A percentile compares a stretch with the other conserved stretches of the same genome.
Evolutionary conservation across 2,888 invertebrate species (phyloP).

Genomic region (Platynereis dumerilii): DNA sequence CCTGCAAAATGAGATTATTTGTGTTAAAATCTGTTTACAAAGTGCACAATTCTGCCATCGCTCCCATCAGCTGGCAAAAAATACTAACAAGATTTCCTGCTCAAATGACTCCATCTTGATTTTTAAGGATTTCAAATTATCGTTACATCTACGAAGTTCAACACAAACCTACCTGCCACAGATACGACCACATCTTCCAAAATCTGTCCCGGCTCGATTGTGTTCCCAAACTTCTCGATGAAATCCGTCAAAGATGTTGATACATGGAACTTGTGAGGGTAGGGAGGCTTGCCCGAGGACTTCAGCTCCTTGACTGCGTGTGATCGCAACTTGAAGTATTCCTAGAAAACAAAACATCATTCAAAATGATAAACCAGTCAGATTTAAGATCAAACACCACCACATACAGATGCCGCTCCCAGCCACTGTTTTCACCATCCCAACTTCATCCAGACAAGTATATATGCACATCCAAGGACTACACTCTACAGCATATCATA

Average conservation of each 20-base stretch:
- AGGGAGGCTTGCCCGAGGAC: constrained; percentile 78
- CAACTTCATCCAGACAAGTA: too few relatives aligned
- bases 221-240: constrained; percentile 77
- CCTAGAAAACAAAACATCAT: constrained; percentile 41
- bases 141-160: neutral
- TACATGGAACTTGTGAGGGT: constrained; percentile 97
- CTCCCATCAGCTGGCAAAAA: too few relatives aligned
- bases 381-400: neutral
- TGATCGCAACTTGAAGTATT: constrained; percentile 88
- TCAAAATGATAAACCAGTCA: constrained; percentile 11
- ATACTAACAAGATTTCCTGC: neutral
- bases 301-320: constrained; percentile 84
- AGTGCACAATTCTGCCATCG: neutral
- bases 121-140: too few relatives aligned
- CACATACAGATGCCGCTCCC: too few relatives aligned
- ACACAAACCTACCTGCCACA: constrained; percentile 66
- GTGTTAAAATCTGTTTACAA: neutral
- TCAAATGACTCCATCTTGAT: too few relatives aligned
- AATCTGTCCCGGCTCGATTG: constrained; percentile 72
- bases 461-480: too few relatives aligned
- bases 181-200: constrained; percentile 73
- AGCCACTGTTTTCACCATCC: neutral
- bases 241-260: constrained; percentile 86
- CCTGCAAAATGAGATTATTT: constrained; percentile 44
- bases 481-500: too few relatives aligned